Base-by-base conservation (phyloP, 2,113 vertebrate genomes). In the Cryptomyrus ogoouensis region DNA sequence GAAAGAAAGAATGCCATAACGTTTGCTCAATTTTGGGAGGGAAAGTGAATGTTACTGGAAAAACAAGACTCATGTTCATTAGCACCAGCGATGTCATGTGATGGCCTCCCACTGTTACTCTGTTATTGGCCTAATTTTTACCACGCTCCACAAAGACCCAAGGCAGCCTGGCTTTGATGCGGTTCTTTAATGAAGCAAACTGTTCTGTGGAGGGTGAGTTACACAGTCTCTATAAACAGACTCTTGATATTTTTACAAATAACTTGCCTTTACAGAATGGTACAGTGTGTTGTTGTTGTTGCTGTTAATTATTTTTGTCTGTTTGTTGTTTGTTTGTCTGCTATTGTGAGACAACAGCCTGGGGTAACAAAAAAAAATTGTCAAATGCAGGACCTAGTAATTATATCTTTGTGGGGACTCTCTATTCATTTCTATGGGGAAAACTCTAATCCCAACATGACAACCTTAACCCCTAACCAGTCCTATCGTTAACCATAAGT, bases 141-240 rank as follows among this genome's bases (percentile, higher is more conserved):
- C 50, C 39, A 46, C 49, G 21, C 35, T 89, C 49, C 58, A 56
- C n/a, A 24, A 83, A 49, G 35, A 52, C 21, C 89, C 53, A 56
- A 35, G 19, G n/a, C 49, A 56, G 31, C 35, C 21, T 13, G 74
- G 89, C 56, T 89, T 89, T 83, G 27, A 89, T 83, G 77, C 58
- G 74, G 74, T 66, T 89, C 47, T 56, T 58, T 83, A 44, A 58
- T 52, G 74, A 77, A 53, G 49, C 42, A 89, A 83, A 88, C 49
- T 42, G 19, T 52, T 70, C 27, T 80, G 31, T 89, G 46, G 24
- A 80, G 19, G 47, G 46, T 50, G 17, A 80, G 49, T 89, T 83
- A 49, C 66, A 80, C 4, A 52, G 46, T 9, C 44, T n/a, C 50
- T 21, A 77, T 39, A 19, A 39, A 47, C 39, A 83, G 17, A 44